phyloP scores from a whole-genome alignment of 2,113 vertebrate genomes.

The Pachyramphus minor region DNA sequence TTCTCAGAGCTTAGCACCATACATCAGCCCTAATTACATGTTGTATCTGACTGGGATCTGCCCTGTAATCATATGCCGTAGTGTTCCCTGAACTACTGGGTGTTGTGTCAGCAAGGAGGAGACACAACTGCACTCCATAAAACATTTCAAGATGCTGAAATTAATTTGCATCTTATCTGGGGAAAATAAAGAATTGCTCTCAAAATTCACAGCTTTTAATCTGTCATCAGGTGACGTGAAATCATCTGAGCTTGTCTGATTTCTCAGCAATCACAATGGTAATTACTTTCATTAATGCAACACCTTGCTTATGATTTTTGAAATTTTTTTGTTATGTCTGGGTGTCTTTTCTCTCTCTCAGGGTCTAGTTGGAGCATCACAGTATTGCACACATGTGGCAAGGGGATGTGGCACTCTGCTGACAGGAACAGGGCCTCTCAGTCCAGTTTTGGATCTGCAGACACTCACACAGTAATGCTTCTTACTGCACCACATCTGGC shows the following conservation, averaged over 20 bases:
- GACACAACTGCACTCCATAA: conserved; percentile 3
- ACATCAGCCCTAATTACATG: conserved; percentile 13
- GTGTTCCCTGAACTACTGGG: background rate
- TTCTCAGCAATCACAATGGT: conserved; percentile 9
- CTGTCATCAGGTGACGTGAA: background rate
- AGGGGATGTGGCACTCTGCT: background rate
- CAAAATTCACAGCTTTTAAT: background rate
- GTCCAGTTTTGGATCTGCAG: background rate
- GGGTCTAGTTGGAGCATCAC: background rate
- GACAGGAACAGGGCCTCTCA: background rate
- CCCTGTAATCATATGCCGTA: background rate
- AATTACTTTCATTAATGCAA: conserved; percentile 47
- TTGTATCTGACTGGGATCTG: background rate
- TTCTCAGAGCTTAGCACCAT: background rate
- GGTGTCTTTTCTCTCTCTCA: background rate
- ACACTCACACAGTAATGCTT: background rate
- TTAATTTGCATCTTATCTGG: conserved; percentile 10
- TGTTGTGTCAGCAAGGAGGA: background rate
- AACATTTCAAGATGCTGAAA: conserved; percentile 42
- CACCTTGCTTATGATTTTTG: conserved; percentile 29
- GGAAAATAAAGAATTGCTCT: background rate
- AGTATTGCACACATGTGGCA: background rate
- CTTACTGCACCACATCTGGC: accelerated
- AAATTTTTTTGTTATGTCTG: background rate
- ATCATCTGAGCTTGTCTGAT: conserved; percentile 27